Percentiles rank a stretch among this genome's conserved stretches.
phyloP scores from a whole-genome alignment of 1,140 invertebrate species.

The Hylaeus anthracinus region DNA sequence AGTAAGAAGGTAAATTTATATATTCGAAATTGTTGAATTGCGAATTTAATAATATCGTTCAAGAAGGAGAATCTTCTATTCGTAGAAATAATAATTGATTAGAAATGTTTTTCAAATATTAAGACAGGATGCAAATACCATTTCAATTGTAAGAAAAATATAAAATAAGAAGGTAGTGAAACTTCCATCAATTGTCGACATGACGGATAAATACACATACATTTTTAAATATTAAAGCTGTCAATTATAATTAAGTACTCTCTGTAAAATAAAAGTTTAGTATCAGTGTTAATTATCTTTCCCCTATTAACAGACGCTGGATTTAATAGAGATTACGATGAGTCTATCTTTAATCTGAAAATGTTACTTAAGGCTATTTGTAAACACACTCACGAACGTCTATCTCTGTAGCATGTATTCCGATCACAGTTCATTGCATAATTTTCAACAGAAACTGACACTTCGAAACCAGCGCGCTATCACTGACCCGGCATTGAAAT shows the following conservation, averaged over 20 bases:
- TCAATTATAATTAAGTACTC: neutral
- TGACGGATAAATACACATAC: neutral
- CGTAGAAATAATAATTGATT: neutral
- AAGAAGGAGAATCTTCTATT: neutral
- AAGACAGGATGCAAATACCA: too few relatives aligned
- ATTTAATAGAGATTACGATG: neutral
- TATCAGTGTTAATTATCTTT: neutral
- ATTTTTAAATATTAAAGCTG: neutral
- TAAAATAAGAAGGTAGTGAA: neutral
- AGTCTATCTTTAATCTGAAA: neutral
- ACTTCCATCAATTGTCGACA: neutral
- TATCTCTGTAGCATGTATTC: slow-evolving; percentile 18
- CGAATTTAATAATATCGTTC: too few relatives aligned
- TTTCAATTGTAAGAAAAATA: too few relatives aligned
- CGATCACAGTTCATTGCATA: slow-evolving; percentile 1
- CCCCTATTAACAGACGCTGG: neutral
- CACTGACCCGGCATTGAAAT: slow-evolving; percentile 4
- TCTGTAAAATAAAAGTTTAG: neutral
- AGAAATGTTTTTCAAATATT: neutral
- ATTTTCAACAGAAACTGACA: slow-evolving; percentile 4
- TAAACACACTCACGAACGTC: slow-evolving; percentile 18
- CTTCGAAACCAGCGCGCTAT: neutral
- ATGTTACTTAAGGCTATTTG: neutral
- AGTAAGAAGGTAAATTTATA: neutral
- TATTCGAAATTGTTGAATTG: neutral